Percentiles rank a stretch among this genome's conserved stretches.
phyloP scores from a whole-genome alignment of 2,888 invertebrate species.

The Chrysodeixis includens region DNA sequence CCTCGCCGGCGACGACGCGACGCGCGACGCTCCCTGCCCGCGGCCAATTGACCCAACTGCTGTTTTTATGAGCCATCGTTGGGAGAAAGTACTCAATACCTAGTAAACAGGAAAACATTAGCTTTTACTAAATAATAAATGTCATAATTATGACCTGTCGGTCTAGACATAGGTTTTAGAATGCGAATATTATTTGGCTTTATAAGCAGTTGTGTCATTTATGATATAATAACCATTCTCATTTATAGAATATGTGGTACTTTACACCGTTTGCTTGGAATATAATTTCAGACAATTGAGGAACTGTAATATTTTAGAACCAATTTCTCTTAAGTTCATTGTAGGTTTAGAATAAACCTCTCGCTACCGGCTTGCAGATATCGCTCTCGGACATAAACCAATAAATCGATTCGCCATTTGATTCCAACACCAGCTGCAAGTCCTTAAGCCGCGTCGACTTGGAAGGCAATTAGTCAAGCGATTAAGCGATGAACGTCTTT shows the following conservation, averaged over 20 bases:
- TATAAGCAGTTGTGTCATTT: conserved; percentile 14
- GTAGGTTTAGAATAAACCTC: not conserved
- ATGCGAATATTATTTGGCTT: conserved; percentile 42
- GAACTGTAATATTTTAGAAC: conserved; percentile 37
- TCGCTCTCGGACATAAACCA: not conserved
- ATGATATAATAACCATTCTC: conserved; percentile 13
- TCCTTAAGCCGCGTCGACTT: not conserved
- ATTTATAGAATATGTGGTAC: conserved; percentile 30
- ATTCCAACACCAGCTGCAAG: not conserved
- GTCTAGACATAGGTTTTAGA: conserved; percentile 25
- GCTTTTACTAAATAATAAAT: conserved; percentile 38
- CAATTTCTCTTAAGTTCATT: conserved; percentile 26
- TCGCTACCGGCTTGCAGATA: not conserved
- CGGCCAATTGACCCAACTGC: conserved; percentile 75
- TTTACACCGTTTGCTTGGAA: conserved; percentile 42
- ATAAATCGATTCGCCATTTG: not conserved
- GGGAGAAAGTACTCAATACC: conserved; percentile 49
- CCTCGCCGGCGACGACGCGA: conserved; percentile 57
- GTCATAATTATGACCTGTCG: conserved; percentile 19
- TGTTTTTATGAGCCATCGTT: conserved; percentile 43
- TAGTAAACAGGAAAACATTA: conserved; percentile 39
- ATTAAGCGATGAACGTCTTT: not conserved
- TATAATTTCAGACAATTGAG: conserved; percentile 33
- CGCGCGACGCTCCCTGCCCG: conserved; percentile 65
- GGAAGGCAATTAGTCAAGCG: conserved; percentile 1